These are phyloP conservation scores for Ligdia adustata DNA, from an alignment of 2,888 invertebrate species.

Conservation along the genomic window DNA sequence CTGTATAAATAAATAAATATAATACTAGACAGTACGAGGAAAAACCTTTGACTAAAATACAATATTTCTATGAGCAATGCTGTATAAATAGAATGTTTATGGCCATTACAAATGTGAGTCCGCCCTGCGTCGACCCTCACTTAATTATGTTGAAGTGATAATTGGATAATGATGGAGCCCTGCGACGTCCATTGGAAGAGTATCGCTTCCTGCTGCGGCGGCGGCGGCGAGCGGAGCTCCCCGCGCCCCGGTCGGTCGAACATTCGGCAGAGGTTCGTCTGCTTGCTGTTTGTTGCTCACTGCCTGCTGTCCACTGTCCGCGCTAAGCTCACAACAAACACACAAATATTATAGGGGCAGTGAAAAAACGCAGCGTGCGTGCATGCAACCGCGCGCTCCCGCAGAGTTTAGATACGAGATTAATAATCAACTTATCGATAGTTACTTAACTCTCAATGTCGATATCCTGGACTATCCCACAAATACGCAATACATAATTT, in stretches of 20 bases:
- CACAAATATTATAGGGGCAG: slow-evolving; percentile 36
- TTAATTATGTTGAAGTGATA: slow-evolving; percentile 37
- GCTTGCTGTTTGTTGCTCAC: too few species aligned
- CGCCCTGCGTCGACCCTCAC: slow-evolving; percentile 26
- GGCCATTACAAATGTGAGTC: slow-evolving; percentile 12
- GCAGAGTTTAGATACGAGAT: slow-evolving; percentile 8
- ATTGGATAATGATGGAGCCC: slow-evolving; percentile 46
- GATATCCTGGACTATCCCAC: slow-evolving; percentile 1
- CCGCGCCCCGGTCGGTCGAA: not conserved
- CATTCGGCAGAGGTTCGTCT: not conserved
- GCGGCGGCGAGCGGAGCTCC: slow-evolving; percentile 1
- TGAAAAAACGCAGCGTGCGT: slow-evolving; percentile 26
- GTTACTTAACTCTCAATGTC: not conserved
- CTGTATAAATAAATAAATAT: too few species aligned
- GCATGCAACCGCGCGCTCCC: slow-evolving; percentile 33
- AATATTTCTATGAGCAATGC: too few species aligned
- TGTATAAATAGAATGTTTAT: too few species aligned
- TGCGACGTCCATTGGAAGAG: slow-evolving; percentile 41
- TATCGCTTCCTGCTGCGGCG: slow-evolving; percentile 25
- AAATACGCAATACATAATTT: not conserved
- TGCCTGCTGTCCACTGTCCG: too few species aligned
- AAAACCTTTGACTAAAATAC: too few species aligned
- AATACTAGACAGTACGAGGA: too few species aligned
- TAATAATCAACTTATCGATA: not conserved
- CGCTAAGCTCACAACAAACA: too few species aligned